Evolutionary conservation across 2,797 vertebrate species (phyloP).

Genomic region (Mormyrus proboscirostris): DNA sequence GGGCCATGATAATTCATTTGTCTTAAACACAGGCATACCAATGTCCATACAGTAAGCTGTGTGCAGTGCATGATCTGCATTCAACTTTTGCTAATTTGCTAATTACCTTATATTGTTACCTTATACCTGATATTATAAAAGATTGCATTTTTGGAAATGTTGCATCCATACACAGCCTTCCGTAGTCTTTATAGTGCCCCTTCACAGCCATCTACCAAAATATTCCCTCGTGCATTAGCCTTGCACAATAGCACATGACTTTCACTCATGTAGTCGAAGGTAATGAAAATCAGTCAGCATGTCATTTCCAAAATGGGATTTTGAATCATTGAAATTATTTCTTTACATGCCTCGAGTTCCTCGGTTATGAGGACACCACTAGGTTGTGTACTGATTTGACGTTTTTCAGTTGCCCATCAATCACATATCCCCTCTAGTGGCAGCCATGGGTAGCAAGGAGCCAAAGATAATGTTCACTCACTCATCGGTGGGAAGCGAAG

Average conservation of each 20-base stretch:
- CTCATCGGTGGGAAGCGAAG: constrained; percentile 7
- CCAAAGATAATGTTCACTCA: constrained; percentile 13
- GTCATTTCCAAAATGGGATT: background rate
- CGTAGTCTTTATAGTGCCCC: background rate
- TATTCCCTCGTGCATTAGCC: background rate
- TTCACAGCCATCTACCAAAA: background rate
- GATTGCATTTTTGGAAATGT: background rate
- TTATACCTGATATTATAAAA: background rate
- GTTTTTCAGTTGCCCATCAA: constrained; percentile 3
- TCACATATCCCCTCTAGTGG: constrained; percentile 17
- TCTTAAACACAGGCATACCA: background rate
- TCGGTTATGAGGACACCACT: background rate
- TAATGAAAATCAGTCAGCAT: constrained; percentile 8
- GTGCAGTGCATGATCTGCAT: background rate
- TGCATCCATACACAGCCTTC: background rate
- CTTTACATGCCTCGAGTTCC: background rate
- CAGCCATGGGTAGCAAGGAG: constrained; percentile 24
- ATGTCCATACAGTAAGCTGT: background rate
- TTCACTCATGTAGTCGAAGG: background rate
- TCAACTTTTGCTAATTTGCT: background rate
- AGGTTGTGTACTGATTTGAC: constrained; percentile 1
- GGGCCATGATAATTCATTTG: background rate
- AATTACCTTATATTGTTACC: background rate
- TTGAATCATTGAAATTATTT: background rate
- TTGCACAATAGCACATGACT: background rate